These are phyloP conservation scores for Archips crataeganus DNA, from an alignment of 2,888 invertebrate genomes.

Conservation along the genomic window DNA sequence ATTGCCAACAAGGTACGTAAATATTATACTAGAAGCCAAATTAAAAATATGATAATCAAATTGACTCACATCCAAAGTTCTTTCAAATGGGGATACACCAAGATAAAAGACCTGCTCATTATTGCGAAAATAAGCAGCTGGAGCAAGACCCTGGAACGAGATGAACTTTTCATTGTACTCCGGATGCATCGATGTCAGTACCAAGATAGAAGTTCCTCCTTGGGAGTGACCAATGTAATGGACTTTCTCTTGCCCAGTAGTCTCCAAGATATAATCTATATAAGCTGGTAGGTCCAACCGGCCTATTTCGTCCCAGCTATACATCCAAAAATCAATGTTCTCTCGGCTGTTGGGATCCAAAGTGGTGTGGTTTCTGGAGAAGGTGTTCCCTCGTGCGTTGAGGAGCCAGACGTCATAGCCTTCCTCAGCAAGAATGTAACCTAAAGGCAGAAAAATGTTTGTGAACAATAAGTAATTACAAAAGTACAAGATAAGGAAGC, in stretches of 20 bases:
- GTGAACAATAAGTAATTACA: not conserved
- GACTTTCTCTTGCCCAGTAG: constrained; percentile 77
- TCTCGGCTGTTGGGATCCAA: not conserved
- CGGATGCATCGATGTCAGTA: constrained; percentile 30
- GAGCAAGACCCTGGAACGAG: constrained; percentile 33
- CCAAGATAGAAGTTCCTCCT: constrained; percentile 67
- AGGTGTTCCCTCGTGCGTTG: constrained; percentile 90
- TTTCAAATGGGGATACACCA: constrained; percentile 10
- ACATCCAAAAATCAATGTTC: constrained; percentile 3
- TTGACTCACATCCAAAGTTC: not conserved
- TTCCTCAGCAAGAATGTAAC: constrained; percentile 83
- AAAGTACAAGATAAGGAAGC: too few relatives aligned
- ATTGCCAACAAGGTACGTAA: too few relatives aligned
- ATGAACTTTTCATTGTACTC: constrained; percentile 45
- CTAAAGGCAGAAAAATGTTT: constrained; percentile 46
- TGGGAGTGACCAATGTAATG: constrained; percentile 87
- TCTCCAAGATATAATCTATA: constrained; percentile 82
- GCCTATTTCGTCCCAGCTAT: constrained; percentile 16
- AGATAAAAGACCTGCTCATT: not conserved
- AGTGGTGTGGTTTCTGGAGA: constrained; percentile 71
- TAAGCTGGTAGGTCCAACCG: constrained; percentile 59
- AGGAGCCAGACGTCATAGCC: constrained; percentile 92
- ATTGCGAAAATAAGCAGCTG: constrained; percentile 25
- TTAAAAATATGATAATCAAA: constrained; percentile 49
- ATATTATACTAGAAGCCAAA: too few relatives aligned